Percentiles rank a stretch among this genome's conserved stretches.
Conservation (phyloP, 2,888 invertebrate genomes). For the Oligia fasciuncula region DNA sequence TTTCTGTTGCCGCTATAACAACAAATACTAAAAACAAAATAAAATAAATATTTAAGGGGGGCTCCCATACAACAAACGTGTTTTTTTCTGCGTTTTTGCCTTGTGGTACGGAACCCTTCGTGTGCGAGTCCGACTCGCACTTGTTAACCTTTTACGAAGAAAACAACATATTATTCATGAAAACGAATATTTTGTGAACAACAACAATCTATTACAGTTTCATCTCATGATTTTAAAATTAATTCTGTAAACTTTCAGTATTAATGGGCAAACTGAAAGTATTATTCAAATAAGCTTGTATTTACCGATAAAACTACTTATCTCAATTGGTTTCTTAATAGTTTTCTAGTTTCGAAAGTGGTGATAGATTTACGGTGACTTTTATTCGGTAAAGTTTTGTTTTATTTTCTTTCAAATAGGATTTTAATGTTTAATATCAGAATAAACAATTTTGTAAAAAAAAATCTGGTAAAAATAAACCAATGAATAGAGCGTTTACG, state of each 20-base stretch:
- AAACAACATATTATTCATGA: conserved; percentile 21
- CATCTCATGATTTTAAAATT: conserved; percentile 61
- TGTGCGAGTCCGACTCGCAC: neutral
- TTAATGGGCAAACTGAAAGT: conserved; percentile 52
- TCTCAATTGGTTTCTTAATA: conserved; percentile 25
- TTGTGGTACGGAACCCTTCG: too few relatives aligned
- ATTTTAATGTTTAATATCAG: neutral
- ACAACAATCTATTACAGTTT: conserved; percentile 38
- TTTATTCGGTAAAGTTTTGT: neutral
- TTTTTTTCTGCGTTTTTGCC: too few relatives aligned
- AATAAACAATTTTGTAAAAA: neutral
- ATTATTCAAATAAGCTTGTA: conserved; percentile 41
- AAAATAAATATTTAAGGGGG: too few relatives aligned
- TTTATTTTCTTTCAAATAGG: neutral
- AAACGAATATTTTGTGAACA: conserved; percentile 35
- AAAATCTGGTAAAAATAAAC: neutral
- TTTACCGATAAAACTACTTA: conserved; percentile 39
- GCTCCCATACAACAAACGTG: too few relatives aligned
- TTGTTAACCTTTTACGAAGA: conserved; percentile 7
- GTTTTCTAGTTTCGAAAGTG: conserved; percentile 11
- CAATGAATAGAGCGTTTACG: neutral
- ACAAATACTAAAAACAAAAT: too few relatives aligned
- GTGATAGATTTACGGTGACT: conserved; percentile 20
- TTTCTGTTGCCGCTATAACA: too few relatives aligned
- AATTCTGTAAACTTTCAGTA: conserved; percentile 45